A percentile compares a stretch with the other conserved stretches of the same genome.
phyloP scores from a whole-genome alignment of 2,888 invertebrate species.

The Eulithis prunata region DNA sequence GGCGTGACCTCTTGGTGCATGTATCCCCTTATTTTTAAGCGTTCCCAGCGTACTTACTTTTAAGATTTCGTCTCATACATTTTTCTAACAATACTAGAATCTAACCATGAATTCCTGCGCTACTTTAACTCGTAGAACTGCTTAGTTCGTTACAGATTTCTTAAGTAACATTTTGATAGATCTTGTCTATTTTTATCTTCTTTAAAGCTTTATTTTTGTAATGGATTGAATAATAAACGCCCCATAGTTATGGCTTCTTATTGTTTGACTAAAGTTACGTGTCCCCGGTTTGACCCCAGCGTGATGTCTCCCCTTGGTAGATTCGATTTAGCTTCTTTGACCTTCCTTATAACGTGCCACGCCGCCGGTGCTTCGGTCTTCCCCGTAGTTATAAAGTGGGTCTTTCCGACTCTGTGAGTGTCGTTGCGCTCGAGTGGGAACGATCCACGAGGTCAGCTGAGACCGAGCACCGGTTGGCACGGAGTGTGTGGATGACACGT shows the following conservation, averaged over 20 bases:
- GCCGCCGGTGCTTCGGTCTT: slow-evolving; percentile 64
- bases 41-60: slow-evolving; percentile 56
- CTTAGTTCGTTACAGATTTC: slow-evolving; percentile 69
- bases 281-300: slow-evolving; percentile 58
- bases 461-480: slow-evolving; percentile 78
- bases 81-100: slow-evolving; percentile 48
- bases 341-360: slow-evolving; percentile 52
- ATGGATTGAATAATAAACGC: slow-evolving; percentile 62
- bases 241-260: slow-evolving; percentile 76
- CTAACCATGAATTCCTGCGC: slow-evolving; percentile 52
- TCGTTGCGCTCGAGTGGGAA: slow-evolving; percentile 3
- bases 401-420: slow-evolving; percentile 10
- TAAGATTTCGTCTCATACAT: slow-evolving; percentile 54
- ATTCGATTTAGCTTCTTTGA: slow-evolving; percentile 43
- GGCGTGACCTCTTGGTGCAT: slow-evolving; percentile 86
- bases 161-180: slow-evolving; percentile 53
- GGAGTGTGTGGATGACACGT: slow-evolving; percentile 85
- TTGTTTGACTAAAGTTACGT: slow-evolving; percentile 61
- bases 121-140: slow-evolving; percentile 69
- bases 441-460: slow-evolving; percentile 26
- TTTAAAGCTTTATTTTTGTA: slow-evolving; percentile 72
- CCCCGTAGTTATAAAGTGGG: slow-evolving; percentile 42
- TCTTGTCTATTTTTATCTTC: slow-evolving; percentile 52
- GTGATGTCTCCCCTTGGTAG: slow-evolving; percentile 53
- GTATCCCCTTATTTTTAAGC: slow-evolving; percentile 70